phyloP scores from a whole-genome alignment of 2,113 vertebrate species.

The Cyanocitta stelleri region DNA sequence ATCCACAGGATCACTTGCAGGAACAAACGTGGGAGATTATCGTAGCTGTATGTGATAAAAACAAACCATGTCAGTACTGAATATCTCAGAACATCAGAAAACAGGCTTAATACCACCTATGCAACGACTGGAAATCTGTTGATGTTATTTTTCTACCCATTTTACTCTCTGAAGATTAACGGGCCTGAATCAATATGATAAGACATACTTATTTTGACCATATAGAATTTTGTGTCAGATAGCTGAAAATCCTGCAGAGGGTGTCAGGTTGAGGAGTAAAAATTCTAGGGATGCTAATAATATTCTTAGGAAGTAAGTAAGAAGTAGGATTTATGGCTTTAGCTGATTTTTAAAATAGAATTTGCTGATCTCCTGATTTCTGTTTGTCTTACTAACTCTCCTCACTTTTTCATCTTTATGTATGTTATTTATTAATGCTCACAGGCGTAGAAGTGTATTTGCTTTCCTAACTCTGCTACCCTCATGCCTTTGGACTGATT shows the following conservation, averaged over 20 bases:
- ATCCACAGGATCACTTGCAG: not conserved
- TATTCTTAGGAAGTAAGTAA: not conserved
- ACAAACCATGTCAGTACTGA: not conserved
- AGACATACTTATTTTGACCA: not conserved
- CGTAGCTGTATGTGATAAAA: not conserved
- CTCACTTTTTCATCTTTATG: slow-evolving; percentile 79
- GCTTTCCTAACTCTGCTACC: slow-evolving; percentile 99
- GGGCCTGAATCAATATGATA: not conserved
- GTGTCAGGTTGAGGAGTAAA: not conserved
- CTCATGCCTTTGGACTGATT: slow-evolving; percentile 99
- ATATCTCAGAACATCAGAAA: not conserved
- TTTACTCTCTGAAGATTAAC: not conserved
- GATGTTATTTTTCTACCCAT: not conserved
- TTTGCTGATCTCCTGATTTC: slow-evolving; percentile 62
- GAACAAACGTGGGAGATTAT: not conserved
- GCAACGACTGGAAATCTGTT: not conserved
- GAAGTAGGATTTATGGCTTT: not conserved
- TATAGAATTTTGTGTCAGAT: not conserved
- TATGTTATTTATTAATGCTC: slow-evolving; percentile 84
- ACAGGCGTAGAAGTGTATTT: slow-evolving; percentile 99
- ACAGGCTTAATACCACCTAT: not conserved
- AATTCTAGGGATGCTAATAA: not conserved
- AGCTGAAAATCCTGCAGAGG: not conserved
- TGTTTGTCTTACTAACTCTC: slow-evolving; percentile 74
- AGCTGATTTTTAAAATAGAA: slow-evolving; percentile 24